phyloP scores from a whole-genome alignment of 92 coral and sea anemone genomes.

The Palythoa grandiflora region DNA sequence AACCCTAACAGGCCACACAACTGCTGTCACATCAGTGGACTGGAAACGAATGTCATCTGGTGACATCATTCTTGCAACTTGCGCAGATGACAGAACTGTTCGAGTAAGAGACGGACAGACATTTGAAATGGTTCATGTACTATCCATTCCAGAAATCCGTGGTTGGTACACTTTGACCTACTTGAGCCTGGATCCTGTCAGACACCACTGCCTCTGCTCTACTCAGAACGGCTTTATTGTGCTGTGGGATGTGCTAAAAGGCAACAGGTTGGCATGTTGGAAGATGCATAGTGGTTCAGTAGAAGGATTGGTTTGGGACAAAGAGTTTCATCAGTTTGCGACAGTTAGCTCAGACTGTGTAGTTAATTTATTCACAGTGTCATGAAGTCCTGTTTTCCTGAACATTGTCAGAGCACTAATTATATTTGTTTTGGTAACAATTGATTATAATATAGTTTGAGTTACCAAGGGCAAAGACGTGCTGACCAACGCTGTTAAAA shows the following conservation, averaged over 20 bases:
- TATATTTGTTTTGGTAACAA: no score
- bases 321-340: slow-evolving; percentile 70
- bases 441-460: no score
- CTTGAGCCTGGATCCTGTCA: slow-evolving; percentile 77
- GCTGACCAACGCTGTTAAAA: no score
- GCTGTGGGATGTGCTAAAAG: slow-evolving; percentile 85
- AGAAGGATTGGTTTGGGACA: slow-evolving; percentile 84
- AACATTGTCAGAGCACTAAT: no score
- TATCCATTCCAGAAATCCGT: slow-evolving; percentile 66
- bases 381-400: neutral
- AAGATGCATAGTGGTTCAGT: slow-evolving; percentile 90
- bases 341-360: slow-evolving; percentile 91
- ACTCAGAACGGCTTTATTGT: slow-evolving; percentile 89
- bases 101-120: slow-evolving; percentile 69
- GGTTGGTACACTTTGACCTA: slow-evolving; percentile 93
- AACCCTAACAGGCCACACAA: slow-evolving; percentile 84
- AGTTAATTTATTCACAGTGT: slow-evolving; percentile 62
- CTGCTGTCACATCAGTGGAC: slow-evolving; percentile 91
- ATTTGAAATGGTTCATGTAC: slow-evolving; percentile 63
- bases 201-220: slow-evolving; percentile 84
- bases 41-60: slow-evolving; percentile 78
- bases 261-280: slow-evolving; percentile 73
- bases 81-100: slow-evolving; percentile 93
- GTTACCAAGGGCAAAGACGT: no score
- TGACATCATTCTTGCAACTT: slow-evolving; percentile 72